phyloP scores from a whole-genome alignment of 2,888 invertebrate species.

The Protodeltote pygarga region DNA sequence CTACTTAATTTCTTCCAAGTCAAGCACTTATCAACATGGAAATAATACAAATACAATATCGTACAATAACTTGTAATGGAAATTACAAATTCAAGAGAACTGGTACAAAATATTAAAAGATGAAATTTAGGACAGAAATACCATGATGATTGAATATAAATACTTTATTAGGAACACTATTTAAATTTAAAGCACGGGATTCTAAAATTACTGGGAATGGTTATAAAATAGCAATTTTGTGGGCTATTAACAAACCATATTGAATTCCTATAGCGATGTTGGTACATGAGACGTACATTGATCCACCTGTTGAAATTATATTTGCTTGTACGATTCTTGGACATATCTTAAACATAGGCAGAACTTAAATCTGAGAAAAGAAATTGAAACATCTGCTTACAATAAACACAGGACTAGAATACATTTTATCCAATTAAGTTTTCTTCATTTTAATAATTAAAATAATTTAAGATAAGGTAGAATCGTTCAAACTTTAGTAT shows the following conservation, averaged over 20 bases:
- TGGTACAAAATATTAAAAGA: slow-evolving; percentile 2
- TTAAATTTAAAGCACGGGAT: slow-evolving; percentile 26
- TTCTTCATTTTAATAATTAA: neutral
- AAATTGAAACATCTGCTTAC: neutral
- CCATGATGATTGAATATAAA: slow-evolving; percentile 17
- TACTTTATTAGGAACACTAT: slow-evolving; percentile 15
- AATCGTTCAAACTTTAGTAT: no score
- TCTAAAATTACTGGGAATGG: slow-evolving; percentile 33
- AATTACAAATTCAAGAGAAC: slow-evolving; percentile 6
- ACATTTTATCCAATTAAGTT: no score
- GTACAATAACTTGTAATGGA: slow-evolving; percentile 8
- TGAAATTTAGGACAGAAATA: slow-evolving; percentile 8
- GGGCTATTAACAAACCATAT: slow-evolving; percentile 72
- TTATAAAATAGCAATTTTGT: slow-evolving; percentile 27
- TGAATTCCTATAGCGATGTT: slow-evolving; percentile 70
- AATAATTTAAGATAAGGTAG: neutral
- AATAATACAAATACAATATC: neutral
- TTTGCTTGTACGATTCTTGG: slow-evolving; percentile 31
- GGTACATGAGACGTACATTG: slow-evolving; percentile 68
- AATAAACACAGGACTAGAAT: slow-evolving; percentile 1
- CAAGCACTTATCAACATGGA: slow-evolving; percentile 10
- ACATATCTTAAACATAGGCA: neutral
- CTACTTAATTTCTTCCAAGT: slow-evolving; percentile 13
- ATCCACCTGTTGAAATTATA: slow-evolving; percentile 74
- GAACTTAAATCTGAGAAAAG: neutral